Conservation (phyloP, 30 jellyfish, hydroid and myxozoan species). For the Aurelia sp. region DNA sequence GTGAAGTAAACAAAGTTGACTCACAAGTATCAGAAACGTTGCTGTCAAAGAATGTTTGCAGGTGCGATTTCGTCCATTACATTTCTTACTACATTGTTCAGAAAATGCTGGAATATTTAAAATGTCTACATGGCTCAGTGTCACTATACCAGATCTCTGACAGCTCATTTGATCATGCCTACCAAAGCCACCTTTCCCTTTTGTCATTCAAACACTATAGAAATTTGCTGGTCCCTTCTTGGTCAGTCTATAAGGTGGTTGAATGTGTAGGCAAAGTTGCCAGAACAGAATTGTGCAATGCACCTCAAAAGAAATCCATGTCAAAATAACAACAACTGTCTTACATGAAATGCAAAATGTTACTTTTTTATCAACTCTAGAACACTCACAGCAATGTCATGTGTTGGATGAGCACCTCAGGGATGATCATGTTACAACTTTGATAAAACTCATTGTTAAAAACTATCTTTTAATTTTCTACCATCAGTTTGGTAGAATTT, state of each 20-base stretch:
- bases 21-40: background rate
- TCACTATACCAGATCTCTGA: background rate
- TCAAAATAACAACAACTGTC: no score
- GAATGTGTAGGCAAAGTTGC: slow-evolving; percentile 19
- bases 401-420: no score
- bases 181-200: background rate
- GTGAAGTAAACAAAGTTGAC: background rate
- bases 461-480: no score
- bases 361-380: no score
- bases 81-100: slow-evolving; percentile 25
- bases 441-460: no score
- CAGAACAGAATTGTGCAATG: background rate
- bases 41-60: slow-evolving; percentile 23
- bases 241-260: slow-evolving; percentile 37
- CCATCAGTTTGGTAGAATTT: no score
- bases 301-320: no score
- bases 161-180: no score
- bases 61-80: slow-evolving; percentile 21
- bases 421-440: no score
- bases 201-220: slow-evolving; percentile 32
- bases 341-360: no score
- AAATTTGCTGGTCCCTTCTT: slow-evolving; percentile 34
- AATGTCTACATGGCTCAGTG: slow-evolving; percentile 32
- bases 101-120: slow-evolving; percentile 3
- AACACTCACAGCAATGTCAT: no score